Conservation (phyloP, 1,140 invertebrate genomes). For the Drosophila ercepeae region DNA sequence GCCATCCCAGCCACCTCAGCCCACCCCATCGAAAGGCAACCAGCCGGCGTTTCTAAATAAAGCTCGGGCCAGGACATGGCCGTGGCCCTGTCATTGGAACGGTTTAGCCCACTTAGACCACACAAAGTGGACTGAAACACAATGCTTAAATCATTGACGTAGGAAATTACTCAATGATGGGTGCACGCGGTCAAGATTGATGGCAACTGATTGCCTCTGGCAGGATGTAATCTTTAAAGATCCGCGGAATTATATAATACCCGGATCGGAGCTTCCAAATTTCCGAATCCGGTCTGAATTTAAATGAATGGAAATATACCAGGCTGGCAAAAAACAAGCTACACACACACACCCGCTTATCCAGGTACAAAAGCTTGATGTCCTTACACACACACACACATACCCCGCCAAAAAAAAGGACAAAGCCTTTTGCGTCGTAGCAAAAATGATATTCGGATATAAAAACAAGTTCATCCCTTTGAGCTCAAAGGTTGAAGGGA, state of each 20-base stretch:
- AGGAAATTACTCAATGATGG: slow-evolving; percentile 70
- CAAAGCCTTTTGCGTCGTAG: slow-evolving; percentile 67
- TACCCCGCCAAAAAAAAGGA: slow-evolving; percentile 45
- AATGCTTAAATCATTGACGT: slow-evolving; percentile 57
- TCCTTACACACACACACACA: neutral
- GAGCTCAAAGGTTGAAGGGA: slow-evolving; percentile 4
- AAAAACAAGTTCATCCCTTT: slow-evolving; percentile 46
- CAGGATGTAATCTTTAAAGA: slow-evolving; percentile 35
- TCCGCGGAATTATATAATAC: slow-evolving; percentile 31
- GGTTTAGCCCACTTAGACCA: slow-evolving; percentile 29
- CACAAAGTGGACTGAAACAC: slow-evolving; percentile 39
- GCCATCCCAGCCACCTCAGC: slow-evolving; percentile 13
- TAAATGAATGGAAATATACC: slow-evolving; percentile 77
- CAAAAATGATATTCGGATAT: slow-evolving; percentile 50
- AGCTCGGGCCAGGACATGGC: slow-evolving; percentile 39
- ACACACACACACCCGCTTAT: slow-evolving; percentile 12
- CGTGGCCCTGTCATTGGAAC: slow-evolving; percentile 56
- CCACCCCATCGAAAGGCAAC: neutral
- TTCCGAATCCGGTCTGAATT: slow-evolving; percentile 52
- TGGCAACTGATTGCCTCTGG: slow-evolving; percentile 36
- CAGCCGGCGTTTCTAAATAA: slow-evolving; percentile 65
- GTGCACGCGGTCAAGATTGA: slow-evolving; percentile 21
- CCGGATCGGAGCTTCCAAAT: neutral
- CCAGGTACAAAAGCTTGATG: slow-evolving; percentile 54
- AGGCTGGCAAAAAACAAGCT: slow-evolving; percentile 17